A percentile compares a stretch with the other conserved stretches of the same genome.
Conservation (phyloP, 2,888 invertebrate species). For the Perizoma affinitatum region DNA sequence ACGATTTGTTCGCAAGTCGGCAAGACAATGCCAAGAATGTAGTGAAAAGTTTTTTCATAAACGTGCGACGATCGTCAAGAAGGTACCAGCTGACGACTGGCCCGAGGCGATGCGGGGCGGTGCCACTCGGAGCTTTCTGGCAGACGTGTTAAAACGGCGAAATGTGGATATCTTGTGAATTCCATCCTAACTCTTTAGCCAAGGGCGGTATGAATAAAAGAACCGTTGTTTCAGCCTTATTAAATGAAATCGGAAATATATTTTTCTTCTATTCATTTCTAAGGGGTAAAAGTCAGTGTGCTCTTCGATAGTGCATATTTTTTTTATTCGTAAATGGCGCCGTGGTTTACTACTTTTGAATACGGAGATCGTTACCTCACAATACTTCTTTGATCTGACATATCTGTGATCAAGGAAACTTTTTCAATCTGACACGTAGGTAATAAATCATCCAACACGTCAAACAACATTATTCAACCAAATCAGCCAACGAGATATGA, state of each 20-base stretch:
- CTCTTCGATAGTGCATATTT: slow-evolving; percentile 20
- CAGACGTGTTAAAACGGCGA: slow-evolving; percentile 77
- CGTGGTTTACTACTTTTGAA: background rate
- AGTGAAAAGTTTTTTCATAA: slow-evolving; percentile 80
- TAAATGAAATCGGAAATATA: slow-evolving; percentile 36
- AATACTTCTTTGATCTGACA: background rate
- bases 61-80: slow-evolving; percentile 67
- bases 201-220: slow-evolving; percentile 62
- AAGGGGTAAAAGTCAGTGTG: slow-evolving; percentile 18
- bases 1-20: slow-evolving; percentile 44
- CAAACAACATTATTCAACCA: slow-evolving; percentile 18
- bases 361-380: background rate
- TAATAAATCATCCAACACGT: slow-evolving; percentile 15
- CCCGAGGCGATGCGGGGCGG: slow-evolving; percentile 66
- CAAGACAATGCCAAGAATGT: slow-evolving; percentile 73
- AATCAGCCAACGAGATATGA: slow-evolving; percentile 19
- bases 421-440: background rate
- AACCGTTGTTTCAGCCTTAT: slow-evolving; percentile 44
- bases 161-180: slow-evolving; percentile 71
- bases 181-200: slow-evolving; percentile 61
- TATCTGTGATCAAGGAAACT: slow-evolving; percentile 9
- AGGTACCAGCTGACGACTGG: slow-evolving; percentile 76
- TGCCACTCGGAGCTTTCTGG: slow-evolving; percentile 67
- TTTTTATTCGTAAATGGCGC: background rate
- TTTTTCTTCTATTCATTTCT: slow-evolving; percentile 25